A percentile compares a stretch with the other conserved stretches of the same genome.
phyloP scores from a whole-genome alignment of 2,797 vertebrate genomes.

The Pelobates cultripes region DNA sequence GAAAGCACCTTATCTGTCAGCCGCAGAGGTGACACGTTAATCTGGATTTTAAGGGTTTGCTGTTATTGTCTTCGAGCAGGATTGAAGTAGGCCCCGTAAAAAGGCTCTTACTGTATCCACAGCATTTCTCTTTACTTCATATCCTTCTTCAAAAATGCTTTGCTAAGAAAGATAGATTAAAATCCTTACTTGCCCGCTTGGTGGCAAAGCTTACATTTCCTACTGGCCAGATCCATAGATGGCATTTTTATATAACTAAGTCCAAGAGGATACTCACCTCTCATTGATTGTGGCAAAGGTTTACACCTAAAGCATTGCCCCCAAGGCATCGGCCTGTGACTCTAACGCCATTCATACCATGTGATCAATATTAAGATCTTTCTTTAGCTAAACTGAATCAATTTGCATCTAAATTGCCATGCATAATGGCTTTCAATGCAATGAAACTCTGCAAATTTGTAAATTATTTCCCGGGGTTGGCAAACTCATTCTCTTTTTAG shows the following conservation, averaged over 20 bases:
- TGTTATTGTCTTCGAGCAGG: slow-evolving; percentile 52
- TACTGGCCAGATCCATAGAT: too few species aligned
- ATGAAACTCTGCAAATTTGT: too few species aligned
- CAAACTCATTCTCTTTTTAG: too few species aligned
- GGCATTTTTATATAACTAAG: too few species aligned
- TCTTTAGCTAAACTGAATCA: background rate
- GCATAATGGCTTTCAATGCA: too few species aligned
- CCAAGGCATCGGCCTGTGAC: background rate
- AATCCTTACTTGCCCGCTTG: too few species aligned
- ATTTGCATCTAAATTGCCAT: slow-evolving; percentile 24
- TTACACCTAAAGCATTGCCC: slow-evolving; percentile 21
- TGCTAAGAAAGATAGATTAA: too few species aligned
- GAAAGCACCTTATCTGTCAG: slow-evolving; percentile 60
- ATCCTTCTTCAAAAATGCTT: too few species aligned
- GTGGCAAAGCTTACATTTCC: too few species aligned
- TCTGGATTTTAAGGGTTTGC: slow-evolving; percentile 61
- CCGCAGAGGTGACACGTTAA: slow-evolving; percentile 57
- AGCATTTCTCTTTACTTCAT: too few species aligned
- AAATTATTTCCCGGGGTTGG: too few species aligned
- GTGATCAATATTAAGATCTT: slow-evolving; percentile 11
- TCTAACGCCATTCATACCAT: background rate
- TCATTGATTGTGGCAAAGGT: slow-evolving; percentile 41
- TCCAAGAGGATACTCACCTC: background rate
- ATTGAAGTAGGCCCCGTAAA: slow-evolving; percentile 59
- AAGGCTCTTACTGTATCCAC: background rate